Evolutionary conservation across 2,797 vertebrate species (phyloP).

Genomic region (Lepus oiostolus): DNA sequence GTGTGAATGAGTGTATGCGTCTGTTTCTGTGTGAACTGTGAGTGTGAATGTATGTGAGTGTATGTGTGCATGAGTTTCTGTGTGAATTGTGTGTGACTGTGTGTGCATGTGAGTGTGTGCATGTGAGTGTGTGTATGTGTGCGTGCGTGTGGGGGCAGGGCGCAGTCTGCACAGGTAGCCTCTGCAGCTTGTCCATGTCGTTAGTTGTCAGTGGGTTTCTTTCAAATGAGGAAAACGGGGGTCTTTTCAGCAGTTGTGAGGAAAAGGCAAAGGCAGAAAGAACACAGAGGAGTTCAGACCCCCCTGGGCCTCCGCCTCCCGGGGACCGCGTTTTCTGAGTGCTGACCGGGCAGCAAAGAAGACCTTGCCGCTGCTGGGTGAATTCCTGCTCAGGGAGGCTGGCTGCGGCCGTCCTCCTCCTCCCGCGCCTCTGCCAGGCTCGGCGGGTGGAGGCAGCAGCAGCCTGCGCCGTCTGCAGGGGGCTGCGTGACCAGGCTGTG

Average conservation of each 20-base stretch:
- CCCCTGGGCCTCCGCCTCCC: not conserved
- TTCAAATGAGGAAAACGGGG: constrained; percentile 51
- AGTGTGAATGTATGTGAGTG: too few relatives aligned
- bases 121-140: too few relatives aligned
- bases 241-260: not conserved
- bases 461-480: constrained; percentile 37
- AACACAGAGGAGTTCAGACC: not conserved
- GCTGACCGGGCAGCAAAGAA: constrained; percentile 49
- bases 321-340: constrained; percentile 63
- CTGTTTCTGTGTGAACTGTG: too few relatives aligned
- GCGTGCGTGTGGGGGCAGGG: not conserved
- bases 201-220: not conserved
- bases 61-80: too few relatives aligned
- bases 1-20: too few relatives aligned
- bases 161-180: not conserved
- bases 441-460: constrained; percentile 54
- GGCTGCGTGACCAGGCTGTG: not conserved
- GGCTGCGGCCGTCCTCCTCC: not conserved
- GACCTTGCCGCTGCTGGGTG: constrained; percentile 67
- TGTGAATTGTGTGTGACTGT: too few relatives aligned
- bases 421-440: not conserved
- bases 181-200: not conserved
- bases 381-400: constrained; percentile 62
- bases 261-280: constrained; percentile 36
- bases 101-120: too few relatives aligned